Percentiles rank a stretch among this genome's conserved stretches.
phyloP scores from a whole-genome alignment of 1,140 invertebrate species.

The Drosophila orosa region DNA sequence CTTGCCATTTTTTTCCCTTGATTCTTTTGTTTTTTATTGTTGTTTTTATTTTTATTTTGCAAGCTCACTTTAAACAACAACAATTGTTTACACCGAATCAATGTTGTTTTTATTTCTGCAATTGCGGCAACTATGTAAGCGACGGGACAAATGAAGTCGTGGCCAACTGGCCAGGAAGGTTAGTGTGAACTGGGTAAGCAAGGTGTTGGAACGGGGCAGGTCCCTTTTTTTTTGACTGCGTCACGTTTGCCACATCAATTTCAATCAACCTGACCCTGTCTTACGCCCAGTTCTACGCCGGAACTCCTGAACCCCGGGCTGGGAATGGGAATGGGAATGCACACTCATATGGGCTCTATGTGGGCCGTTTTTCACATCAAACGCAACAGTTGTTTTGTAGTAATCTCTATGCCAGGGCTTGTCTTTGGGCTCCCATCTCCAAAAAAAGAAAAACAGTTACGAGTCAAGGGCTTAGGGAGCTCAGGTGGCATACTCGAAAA shows the following conservation, averaged over 20 bases:
- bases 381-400: slow-evolving; percentile 46
- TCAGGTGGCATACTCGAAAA: slow-evolving; percentile 22
- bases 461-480: slow-evolving; percentile 20
- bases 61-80: slow-evolving; percentile 59
- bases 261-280: slow-evolving; percentile 62
- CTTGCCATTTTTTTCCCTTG: slow-evolving; percentile 47
- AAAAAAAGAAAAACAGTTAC: slow-evolving; percentile 6
- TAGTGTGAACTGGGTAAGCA: slow-evolving; percentile 8
- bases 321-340: slow-evolving; percentile 26
- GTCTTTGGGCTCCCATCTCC: slow-evolving; percentile 31
- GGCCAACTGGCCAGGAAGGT: slow-evolving; percentile 29
- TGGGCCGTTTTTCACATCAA: slow-evolving; percentile 34
- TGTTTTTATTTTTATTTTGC: slow-evolving; percentile 33
- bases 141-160: slow-evolving; percentile 61
- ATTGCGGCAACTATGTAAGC: slow-evolving; percentile 35
- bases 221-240: slow-evolving; percentile 50
- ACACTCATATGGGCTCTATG: slow-evolving; percentile 14
- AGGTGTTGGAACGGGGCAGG: slow-evolving; percentile 22
- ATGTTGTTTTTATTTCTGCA: slow-evolving; percentile 45
- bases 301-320: background rate
- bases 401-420: slow-evolving; percentile 26
- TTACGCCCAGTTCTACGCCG: background rate
- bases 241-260: slow-evolving; percentile 77
- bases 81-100: slow-evolving; percentile 36
- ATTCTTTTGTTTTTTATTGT: slow-evolving; percentile 29